Conservation (phyloP, 2,113 vertebrate species). For the Clarias magur region DNA sequence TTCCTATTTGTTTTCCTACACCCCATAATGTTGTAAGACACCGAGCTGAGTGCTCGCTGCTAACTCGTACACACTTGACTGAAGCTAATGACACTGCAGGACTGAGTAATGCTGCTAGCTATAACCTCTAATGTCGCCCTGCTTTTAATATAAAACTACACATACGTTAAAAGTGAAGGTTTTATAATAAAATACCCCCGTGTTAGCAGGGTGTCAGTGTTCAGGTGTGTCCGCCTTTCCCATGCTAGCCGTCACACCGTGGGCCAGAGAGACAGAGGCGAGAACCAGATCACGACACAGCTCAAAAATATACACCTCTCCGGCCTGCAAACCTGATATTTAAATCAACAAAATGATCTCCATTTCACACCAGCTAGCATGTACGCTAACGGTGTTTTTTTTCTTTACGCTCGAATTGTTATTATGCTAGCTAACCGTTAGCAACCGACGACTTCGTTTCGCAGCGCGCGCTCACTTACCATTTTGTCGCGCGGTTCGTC, state of each 20-base stretch:
- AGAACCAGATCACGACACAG: conserved; percentile 38
- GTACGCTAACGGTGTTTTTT: background rate
- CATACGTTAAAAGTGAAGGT: fast-evolving
- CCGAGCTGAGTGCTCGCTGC: background rate
- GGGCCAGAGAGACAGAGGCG: conserved; percentile 35
- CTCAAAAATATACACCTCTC: background rate
- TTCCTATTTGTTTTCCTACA: background rate
- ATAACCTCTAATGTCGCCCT: too few species aligned
- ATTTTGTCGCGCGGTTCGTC: conserved; percentile 52
- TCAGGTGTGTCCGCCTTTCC: background rate
- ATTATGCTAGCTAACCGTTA: conserved; percentile 1
- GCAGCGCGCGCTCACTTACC: conserved; percentile 49
- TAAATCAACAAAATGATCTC: too few species aligned
- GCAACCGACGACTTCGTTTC: conserved; percentile 8
- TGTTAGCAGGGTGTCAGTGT: background rate
- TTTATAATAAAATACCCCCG: background rate
- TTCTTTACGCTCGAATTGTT: background rate
- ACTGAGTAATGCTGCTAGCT: background rate
- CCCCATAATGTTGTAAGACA: background rate
- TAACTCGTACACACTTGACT: background rate
- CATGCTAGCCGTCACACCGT: conserved; percentile 13
- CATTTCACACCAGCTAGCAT: background rate
- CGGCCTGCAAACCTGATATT: background rate
- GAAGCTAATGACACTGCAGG: background rate
- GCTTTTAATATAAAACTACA: background rate